Base-by-base conservation (phyloP, 1,140 invertebrate species). In the Drosophila hydei region DNA sequence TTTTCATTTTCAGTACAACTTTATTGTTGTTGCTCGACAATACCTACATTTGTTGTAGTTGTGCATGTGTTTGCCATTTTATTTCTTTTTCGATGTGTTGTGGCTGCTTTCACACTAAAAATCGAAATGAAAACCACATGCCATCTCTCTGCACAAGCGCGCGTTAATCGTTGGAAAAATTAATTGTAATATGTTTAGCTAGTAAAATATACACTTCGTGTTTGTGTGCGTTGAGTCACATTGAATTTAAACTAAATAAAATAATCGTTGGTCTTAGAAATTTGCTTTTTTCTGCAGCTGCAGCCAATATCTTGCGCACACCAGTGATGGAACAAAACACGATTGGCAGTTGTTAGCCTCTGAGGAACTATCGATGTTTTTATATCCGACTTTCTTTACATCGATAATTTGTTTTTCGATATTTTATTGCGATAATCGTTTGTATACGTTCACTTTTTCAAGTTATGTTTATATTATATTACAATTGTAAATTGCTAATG, bases 61-160 rank as follows among this genome's bases (percentile, higher is more conserved):
- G 79, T 83, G 55, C 60, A 69, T 81, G 79, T 83, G 75, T 81
- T 87, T 87, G 83, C 83, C 81, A 87, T 85, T 81, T 87, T 81
- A 65, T 80, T 51, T 52, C 81, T 51, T 52, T 63, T 38, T 63
- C 56, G 72, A 71, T 54, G 69, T 72, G 62, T 72, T 72, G 55
- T 72, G 69, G 64, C 71, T 83, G 79, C 55, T 81, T 83, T 83
- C 79, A 75, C 75, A 75, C 72, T 50, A 56, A 64, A 33, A 67
- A 58, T 50, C 36, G 16, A 40, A 48, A 33, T 18, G 45, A 55
- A 62, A 64, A 62, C 78, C 79, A 85, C 79, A 84, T 84, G 68
- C 56, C 72, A 54, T 27, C 42, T 21, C 40, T 62, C 18, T 51
- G 21, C 59, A 61, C 54, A 51, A 62, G 45, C 73, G 69, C 61